These are phyloP conservation scores for Aurelia aurita complex sp. Pacific DNA, from an alignment of 30 jellyfish, hydroid and myxozoan species.

Conservation along the genomic window DNA sequence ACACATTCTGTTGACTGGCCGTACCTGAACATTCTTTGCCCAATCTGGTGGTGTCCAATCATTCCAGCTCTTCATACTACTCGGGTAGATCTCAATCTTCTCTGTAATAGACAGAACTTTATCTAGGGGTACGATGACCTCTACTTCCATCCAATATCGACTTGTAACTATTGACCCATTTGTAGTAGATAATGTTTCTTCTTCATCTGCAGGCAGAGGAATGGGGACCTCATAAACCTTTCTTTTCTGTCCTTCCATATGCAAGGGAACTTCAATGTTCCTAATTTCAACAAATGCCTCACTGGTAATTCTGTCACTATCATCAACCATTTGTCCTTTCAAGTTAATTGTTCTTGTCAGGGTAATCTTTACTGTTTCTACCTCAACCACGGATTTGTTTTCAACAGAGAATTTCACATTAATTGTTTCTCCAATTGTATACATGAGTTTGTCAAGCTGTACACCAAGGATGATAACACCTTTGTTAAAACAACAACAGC, in stretches of 20 bases:
- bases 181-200: slow-evolving; percentile 26
- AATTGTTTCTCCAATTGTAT: slow-evolving; percentile 54
- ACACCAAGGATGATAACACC: slow-evolving; percentile 34
- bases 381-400: slow-evolving; percentile 18
- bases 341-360: slow-evolving; percentile 26
- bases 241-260: slow-evolving; percentile 13
- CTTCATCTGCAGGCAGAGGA: not conserved
- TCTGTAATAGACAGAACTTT: slow-evolving; percentile 22
- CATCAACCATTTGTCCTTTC: slow-evolving; percentile 17
- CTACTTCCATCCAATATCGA: slow-evolving; percentile 37
- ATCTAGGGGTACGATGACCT: slow-evolving; percentile 45
- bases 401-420: slow-evolving; percentile 41
- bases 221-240: slow-evolving; percentile 19
- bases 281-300: slow-evolving; percentile 39
- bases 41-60: slow-evolving; percentile 63
- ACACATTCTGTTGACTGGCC: not conserved
- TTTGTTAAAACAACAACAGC: slow-evolving; percentile 50
- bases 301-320: not conserved
- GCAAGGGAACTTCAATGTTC: slow-evolving; percentile 11
- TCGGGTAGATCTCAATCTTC: slow-evolving; percentile 45
- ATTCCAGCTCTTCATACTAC: slow-evolving; percentile 22
- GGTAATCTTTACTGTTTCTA: slow-evolving; percentile 25
- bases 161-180: slow-evolving; percentile 35
- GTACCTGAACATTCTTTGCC: slow-evolving; percentile 16
- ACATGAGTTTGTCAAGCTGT: slow-evolving; percentile 34